Conservation (phyloP, 2,797 vertebrate species). For the Poeciliopsis paucimaculata region DNA sequence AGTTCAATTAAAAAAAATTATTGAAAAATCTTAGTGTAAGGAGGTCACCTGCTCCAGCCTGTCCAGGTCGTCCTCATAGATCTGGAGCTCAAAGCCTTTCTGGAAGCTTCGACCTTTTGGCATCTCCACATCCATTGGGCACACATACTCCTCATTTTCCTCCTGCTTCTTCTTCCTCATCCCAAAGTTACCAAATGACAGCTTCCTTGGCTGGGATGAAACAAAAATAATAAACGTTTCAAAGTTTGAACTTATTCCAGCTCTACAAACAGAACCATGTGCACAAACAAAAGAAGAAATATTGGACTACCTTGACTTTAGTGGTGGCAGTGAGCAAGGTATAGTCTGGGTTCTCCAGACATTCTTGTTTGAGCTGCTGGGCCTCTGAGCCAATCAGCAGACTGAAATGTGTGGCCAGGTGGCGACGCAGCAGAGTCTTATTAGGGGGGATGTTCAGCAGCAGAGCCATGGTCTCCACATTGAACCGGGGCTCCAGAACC, state of each 20-base stretch:
- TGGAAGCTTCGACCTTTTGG: constrained; percentile 87
- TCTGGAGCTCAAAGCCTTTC: constrained; percentile 89
- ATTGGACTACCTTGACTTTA: constrained; percentile 90
- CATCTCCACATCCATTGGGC: constrained; percentile 96
- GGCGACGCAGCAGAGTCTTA: constrained; percentile 94
- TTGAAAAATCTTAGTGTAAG: neutral
- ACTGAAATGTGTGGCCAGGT: constrained; percentile 96
- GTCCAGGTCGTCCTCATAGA: constrained; percentile 95
- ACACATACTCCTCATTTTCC: constrained; percentile 94
- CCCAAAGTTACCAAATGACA: constrained; percentile 91
- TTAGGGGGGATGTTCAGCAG: constrained; percentile 96
- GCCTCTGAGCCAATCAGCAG: constrained; percentile 91
- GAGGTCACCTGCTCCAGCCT: constrained; percentile 89
- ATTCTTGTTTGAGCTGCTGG: constrained; percentile 92
- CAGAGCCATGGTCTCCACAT: constrained; percentile 97
- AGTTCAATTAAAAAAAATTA: neutral
- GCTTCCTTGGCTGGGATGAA: constrained; percentile 87
- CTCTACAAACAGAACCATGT: neutral
- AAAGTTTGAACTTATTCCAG: neutral
- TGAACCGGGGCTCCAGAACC: constrained; percentile 97
- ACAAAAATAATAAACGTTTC: neutral
- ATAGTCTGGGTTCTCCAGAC: constrained; percentile 93
- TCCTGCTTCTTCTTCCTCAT: constrained; percentile 95
- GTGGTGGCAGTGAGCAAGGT: constrained; percentile 92
- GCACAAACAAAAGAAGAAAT: fast-evolving